These are phyloP conservation scores for Margaritifera margaritifera DNA, from an alignment of 2,888 invertebrate species.

Conservation along the genomic window DNA sequence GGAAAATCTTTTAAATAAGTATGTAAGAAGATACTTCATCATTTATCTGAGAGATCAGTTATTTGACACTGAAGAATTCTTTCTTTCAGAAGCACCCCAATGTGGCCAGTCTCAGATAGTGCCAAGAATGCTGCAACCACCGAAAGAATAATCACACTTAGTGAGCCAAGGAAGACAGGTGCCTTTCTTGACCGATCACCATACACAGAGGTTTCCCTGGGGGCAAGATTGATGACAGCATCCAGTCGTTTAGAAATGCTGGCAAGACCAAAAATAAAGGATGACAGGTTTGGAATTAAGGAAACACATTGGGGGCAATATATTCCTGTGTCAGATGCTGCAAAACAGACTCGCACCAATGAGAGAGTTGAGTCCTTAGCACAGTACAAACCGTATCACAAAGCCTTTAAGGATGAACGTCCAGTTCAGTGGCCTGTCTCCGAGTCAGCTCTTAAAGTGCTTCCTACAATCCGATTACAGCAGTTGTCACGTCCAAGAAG, in stretches of 20 bases:
- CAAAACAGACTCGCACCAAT: slow-evolving; percentile 45
- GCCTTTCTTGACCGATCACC: slow-evolving; percentile 54
- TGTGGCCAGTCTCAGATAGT: slow-evolving; percentile 56
- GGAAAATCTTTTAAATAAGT: too few relatives aligned
- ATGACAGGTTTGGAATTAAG: slow-evolving; percentile 43
- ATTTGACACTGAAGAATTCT: background rate
- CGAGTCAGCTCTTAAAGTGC: slow-evolving; percentile 56
- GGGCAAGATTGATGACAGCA: slow-evolving; percentile 41
- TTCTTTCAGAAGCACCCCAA: slow-evolving; percentile 53
- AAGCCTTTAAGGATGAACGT: slow-evolving; percentile 50
- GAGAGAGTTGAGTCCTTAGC: slow-evolving; percentile 58
- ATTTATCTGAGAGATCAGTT: too few relatives aligned
- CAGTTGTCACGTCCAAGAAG: slow-evolving; percentile 65
- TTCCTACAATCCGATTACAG: slow-evolving; percentile 60
- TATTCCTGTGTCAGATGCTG: slow-evolving; percentile 42
- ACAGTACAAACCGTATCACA: slow-evolving; percentile 50
- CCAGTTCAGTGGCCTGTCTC: slow-evolving; percentile 60
- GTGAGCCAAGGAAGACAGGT: slow-evolving; percentile 43
- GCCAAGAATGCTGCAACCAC: slow-evolving; percentile 50
- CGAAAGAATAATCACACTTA: slow-evolving; percentile 46
- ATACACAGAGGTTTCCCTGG: slow-evolving; percentile 43
- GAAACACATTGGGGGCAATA: slow-evolving; percentile 52
- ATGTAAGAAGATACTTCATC: too few relatives aligned
- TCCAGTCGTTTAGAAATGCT: slow-evolving; percentile 52
- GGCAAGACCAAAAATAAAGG: slow-evolving; percentile 49